phyloP scores from a whole-genome alignment of 2,888 invertebrate species.

The Mythimna albipuncta region DNA sequence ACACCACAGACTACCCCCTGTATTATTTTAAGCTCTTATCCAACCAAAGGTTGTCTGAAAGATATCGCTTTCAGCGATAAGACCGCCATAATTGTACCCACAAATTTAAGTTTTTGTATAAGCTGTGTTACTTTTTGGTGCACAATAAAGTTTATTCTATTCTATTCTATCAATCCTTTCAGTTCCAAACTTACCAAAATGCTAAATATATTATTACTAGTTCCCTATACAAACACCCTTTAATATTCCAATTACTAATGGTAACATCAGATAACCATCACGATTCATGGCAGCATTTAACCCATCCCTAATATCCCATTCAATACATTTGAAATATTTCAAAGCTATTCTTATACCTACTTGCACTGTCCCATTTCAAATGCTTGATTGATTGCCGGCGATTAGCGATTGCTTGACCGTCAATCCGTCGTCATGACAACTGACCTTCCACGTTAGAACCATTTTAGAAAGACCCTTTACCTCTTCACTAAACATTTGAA shows the following conservation, averaged over 20 bases:
- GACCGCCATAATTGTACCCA: too few species aligned
- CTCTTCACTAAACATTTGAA: slow-evolving; percentile 59
- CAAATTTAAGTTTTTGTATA: too few species aligned
- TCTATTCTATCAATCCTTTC: not conserved
- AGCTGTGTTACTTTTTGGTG: too few species aligned
- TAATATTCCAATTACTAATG: slow-evolving; percentile 22
- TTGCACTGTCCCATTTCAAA: slow-evolving; percentile 66
- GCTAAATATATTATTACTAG: not conserved
- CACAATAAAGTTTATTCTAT: too few species aligned
- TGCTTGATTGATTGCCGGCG: slow-evolving; percentile 81
- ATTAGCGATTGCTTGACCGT: slow-evolving; percentile 80
- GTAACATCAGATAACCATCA: slow-evolving; percentile 34
- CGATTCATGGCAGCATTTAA: slow-evolving; percentile 26
- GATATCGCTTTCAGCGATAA: too few species aligned
- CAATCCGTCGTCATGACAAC: slow-evolving; percentile 74
- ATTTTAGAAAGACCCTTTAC: slow-evolving; percentile 67
- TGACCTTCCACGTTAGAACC: slow-evolving; percentile 64
- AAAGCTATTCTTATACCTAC: slow-evolving; percentile 57
- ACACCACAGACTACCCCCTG: too few species aligned
- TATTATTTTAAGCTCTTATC: too few species aligned
- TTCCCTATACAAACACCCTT: not conserved
- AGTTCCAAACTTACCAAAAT: not conserved
- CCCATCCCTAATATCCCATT: slow-evolving; percentile 51
- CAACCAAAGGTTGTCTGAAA: too few species aligned
- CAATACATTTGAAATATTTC: slow-evolving; percentile 52